Evolutionary conservation across 2,113 vertebrate species (phyloP), one percentile per base, ranked within the genome.

Genomic region (Brienomyrus longianalis): DNA sequence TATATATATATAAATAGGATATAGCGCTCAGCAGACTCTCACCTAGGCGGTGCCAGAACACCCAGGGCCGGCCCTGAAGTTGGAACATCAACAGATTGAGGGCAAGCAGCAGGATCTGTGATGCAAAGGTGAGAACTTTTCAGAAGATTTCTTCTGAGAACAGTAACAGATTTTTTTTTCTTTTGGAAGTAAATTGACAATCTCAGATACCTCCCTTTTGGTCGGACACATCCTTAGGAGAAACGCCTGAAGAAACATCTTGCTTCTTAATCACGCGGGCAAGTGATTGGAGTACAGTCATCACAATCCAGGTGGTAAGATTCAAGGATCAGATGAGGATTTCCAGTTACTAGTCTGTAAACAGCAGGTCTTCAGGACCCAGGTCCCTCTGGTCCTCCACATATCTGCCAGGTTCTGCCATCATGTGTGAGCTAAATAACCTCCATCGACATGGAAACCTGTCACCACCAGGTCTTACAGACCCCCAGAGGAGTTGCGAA

Each of bases 381-480:
- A 89, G 70, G 52, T 84, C 87, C 27, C 66, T 88, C 92, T 88
- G 74, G 89, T 90, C 87, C 77, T 59, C 84, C 88, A 92, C 51
- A 77, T 77, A 91, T 90, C 90, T 83, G 48, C 89, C 47, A 48
- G 89, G 90, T 95, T 91, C 92, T 92, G 92, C 91, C 84, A 43
- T 51, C 48, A 23, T 51, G 47, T 47, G 11, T 39, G 19, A 56
- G 31, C 48, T 48, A 52, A 35, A 48, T 91, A 70, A 89, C 91
- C 91, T 91, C 88, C 87, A 92, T 90, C 93, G 92, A 95, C 94
- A 95, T 94, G 94, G 93, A 94, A 94, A 95, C 93, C 94, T 95
- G 94, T 96, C 95, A 95, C 95, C 94, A 94, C 93, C 90, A 91
- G 93, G 93, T 94, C 93, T 95, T 92, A 93, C 89, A 89, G 92